phyloP scores from a whole-genome alignment of 2,888 invertebrate genomes.

The Lissonota sp. region DNA sequence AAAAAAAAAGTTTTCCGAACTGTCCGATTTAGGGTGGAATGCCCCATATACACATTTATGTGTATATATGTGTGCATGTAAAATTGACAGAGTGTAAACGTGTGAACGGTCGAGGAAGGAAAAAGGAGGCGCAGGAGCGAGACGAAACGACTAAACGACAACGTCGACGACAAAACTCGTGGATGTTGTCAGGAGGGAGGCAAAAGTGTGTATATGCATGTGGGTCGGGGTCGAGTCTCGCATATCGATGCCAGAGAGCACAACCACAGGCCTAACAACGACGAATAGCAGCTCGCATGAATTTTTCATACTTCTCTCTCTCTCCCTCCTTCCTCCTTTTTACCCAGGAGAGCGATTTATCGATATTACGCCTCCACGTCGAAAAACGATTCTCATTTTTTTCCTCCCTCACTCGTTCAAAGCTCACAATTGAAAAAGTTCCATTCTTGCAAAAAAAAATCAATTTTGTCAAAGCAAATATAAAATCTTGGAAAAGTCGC shows the following conservation, averaged over 20 bases:
- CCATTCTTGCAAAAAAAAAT: too few species aligned
- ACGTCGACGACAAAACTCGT: conserved; percentile 17
- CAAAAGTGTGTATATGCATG: conserved; percentile 69
- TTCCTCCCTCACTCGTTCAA: too few species aligned
- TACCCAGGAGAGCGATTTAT: conserved; percentile 36
- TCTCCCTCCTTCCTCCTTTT: conserved; percentile 19
- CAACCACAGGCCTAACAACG: conserved; percentile 24
- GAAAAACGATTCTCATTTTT: background rate
- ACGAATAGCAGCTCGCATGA: conserved; percentile 69
- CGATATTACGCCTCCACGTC: conserved; percentile 23
- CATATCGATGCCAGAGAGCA: conserved; percentile 75
- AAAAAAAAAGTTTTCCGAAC: too few species aligned
- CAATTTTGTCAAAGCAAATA: too few species aligned
- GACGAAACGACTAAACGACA: background rate
- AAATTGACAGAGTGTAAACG: background rate
- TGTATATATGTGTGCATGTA: conserved; percentile 1
- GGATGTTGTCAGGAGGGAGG: conserved; percentile 50
- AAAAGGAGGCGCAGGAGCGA: conserved; percentile 24
- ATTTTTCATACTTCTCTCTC: conserved; percentile 74
- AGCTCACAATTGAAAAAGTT: too few species aligned
- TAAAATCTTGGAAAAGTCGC: too few species aligned
- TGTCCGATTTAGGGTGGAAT: too few species aligned
- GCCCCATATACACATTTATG: conserved; percentile 1
- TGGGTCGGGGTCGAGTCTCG: conserved; percentile 80
- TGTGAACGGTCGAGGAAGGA: conserved; percentile 34